Evolutionary conservation across 2,888 invertebrate genomes (phyloP).

Genomic region (Griposia aprilina): DNA sequence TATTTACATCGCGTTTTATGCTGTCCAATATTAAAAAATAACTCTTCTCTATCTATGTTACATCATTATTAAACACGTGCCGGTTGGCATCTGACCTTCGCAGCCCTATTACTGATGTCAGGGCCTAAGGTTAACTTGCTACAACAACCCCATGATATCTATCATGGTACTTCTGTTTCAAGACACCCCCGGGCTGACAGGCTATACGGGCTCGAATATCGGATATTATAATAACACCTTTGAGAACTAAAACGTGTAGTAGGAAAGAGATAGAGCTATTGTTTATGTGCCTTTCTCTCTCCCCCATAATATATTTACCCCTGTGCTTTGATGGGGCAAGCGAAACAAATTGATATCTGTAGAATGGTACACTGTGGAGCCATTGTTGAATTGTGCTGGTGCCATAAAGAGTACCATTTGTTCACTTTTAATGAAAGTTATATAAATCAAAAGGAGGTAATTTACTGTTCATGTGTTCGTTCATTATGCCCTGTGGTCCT

Average conservation of each 20-base stretch:
- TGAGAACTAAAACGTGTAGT: slow-evolving; percentile 60
- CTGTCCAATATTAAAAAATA: background rate
- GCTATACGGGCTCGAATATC: background rate
- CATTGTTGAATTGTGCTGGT: slow-evolving; percentile 35
- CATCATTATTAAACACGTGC: slow-evolving; percentile 16
- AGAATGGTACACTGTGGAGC: slow-evolving; percentile 49
- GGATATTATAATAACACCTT: slow-evolving; percentile 65
- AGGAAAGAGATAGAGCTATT: slow-evolving; percentile 24
- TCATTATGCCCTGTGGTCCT: background rate
- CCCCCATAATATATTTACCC: slow-evolving; percentile 58
- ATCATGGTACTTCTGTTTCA: slow-evolving; percentile 24
- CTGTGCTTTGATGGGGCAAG: slow-evolving; percentile 31
- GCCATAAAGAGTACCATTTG: slow-evolving; percentile 42
- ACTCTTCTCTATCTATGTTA: too few species aligned
- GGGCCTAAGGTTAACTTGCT: slow-evolving; percentile 15
- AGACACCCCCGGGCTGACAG: background rate
- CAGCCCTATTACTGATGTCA: background rate
- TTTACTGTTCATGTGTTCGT: slow-evolving; percentile 39
- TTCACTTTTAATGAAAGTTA: slow-evolving; percentile 38
- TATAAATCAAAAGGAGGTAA: slow-evolving; percentile 16
- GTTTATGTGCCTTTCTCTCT: slow-evolving; percentile 27
- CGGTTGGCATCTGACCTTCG: slow-evolving; percentile 7
- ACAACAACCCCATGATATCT: background rate
- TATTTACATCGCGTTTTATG: background rate
- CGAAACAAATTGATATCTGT: slow-evolving; percentile 50